A percentile compares a stretch with the other conserved stretches of the same genome.
phyloP scores from a whole-genome alignment of 2,888 invertebrate genomes.

The Apeira syringaria region DNA sequence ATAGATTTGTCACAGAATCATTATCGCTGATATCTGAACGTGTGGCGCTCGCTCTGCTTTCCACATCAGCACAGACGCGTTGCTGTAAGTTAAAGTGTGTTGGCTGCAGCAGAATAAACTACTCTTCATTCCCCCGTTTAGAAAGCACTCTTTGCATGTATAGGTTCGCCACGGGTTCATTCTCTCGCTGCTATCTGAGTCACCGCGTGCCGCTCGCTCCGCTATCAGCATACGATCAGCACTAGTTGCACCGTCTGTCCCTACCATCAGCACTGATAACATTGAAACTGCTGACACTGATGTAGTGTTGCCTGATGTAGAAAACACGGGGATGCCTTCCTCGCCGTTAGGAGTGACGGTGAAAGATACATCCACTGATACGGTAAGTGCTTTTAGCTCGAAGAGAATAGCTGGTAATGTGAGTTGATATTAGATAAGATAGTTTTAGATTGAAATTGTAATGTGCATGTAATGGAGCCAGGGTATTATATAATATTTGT shows the following conservation, averaged over 20 bases:
- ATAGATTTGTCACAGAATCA: too few relatives aligned
- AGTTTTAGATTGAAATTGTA: too few relatives aligned
- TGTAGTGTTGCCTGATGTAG: neutral
- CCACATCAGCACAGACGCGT: too few relatives aligned
- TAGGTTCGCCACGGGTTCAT: slow-evolving; percentile 61
- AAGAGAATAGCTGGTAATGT: neutral
- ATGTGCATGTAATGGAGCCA: too few relatives aligned
- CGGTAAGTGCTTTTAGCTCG: slow-evolving; percentile 20
- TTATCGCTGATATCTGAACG: too few relatives aligned
- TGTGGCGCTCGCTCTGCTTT: too few relatives aligned
- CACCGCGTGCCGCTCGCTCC: slow-evolving; percentile 40
- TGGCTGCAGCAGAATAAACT: too few relatives aligned
- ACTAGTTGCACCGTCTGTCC: slow-evolving; percentile 23
- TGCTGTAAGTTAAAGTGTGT: too few relatives aligned
- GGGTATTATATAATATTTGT: too few relatives aligned
- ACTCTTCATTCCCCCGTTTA: too few relatives aligned
- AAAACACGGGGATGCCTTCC: neutral
- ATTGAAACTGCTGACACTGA: neutral
- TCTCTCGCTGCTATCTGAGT: slow-evolving; percentile 38
- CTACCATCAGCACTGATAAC: neutral
- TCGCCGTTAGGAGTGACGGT: neutral
- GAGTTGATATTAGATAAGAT: too few relatives aligned
- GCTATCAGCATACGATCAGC: slow-evolving; percentile 53
- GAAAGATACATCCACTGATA: slow-evolving; percentile 7
- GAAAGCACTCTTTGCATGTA: slow-evolving; percentile 42